Evolutionary conservation across 2,888 invertebrate species (phyloP).

Genomic region (Epiblema foenella): DNA sequence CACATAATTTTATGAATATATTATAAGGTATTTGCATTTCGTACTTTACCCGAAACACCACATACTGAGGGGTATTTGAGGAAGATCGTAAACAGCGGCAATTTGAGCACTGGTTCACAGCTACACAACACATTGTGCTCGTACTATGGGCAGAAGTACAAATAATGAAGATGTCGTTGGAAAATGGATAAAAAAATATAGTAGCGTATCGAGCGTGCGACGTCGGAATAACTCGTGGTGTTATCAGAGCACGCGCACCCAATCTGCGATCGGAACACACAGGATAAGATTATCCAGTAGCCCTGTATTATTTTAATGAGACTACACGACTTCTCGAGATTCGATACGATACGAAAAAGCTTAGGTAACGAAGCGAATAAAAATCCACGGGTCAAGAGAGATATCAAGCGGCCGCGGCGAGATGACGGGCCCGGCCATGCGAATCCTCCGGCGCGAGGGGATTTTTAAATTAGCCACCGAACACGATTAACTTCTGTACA

Average conservation of each 20-base stretch:
- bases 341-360: slow-evolving; percentile 79
- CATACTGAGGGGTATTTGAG: slow-evolving; percentile 36
- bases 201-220: slow-evolving; percentile 78
- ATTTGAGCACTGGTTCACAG: slow-evolving; percentile 7
- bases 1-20: slow-evolving; percentile 77
- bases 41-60: slow-evolving; percentile 52
- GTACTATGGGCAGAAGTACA: slow-evolving; percentile 56
- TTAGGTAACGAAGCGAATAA: slow-evolving; percentile 82
- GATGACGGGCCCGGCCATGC: slow-evolving; percentile 65
- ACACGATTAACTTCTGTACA: slow-evolving; percentile 76
- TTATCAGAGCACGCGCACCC: slow-evolving; percentile 84
- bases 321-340: slow-evolving; percentile 83
- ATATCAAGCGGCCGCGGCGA: slow-evolving; percentile 73
- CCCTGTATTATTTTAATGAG: slow-evolving; percentile 85
- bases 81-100: slow-evolving; percentile 53
- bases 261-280: slow-evolving; percentile 83
- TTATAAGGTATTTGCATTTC: slow-evolving; percentile 72
- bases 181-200: slow-evolving; percentile 78
- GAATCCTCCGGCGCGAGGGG: slow-evolving; percentile 63
- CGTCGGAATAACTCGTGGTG: slow-evolving; percentile 80
- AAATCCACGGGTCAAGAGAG: slow-evolving; percentile 79
- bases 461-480: slow-evolving; percentile 81
- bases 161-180: slow-evolving; percentile 82
- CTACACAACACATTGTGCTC: neutral
- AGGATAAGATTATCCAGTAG: slow-evolving; percentile 85